phyloP scores from a whole-genome alignment of 2,113 vertebrate genomes.

The Montifringilla adamsi region DNA sequence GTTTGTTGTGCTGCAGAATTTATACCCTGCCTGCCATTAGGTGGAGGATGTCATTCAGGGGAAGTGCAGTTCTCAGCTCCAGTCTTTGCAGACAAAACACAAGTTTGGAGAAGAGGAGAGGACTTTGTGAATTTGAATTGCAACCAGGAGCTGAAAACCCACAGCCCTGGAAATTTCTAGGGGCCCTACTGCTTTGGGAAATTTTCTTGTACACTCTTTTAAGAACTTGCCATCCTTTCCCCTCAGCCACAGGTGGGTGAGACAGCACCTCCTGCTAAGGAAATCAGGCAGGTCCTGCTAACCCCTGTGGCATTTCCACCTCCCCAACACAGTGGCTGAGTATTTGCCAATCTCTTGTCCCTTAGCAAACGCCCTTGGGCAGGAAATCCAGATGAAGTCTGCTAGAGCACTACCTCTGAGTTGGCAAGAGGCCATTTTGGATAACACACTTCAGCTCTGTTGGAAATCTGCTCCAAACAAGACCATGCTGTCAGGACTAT shows the following conservation, averaged over 20 bases:
- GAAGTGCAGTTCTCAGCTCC: neutral
- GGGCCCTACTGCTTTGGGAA: neutral
- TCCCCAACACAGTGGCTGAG: neutral
- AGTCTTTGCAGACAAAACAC: neutral
- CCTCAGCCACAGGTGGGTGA: neutral
- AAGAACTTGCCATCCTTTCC: neutral
- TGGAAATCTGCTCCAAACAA: neutral
- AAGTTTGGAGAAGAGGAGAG: neutral
- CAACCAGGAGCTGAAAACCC: neutral
- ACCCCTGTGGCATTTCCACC: neutral
- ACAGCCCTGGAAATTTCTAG: neutral
- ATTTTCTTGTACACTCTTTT: neutral
- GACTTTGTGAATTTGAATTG: neutral
- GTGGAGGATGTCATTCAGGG: neutral
- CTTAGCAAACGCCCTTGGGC: neutral
- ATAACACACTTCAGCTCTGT: neutral
- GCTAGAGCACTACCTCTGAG: neutral
- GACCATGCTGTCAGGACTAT: neutral
- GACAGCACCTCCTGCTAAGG: neutral
- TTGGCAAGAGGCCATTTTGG: neutral
- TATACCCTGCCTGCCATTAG: too few relatives aligned
- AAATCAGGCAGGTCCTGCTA: neutral
- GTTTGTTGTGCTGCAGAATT: neutral
- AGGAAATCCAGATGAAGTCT: neutral
- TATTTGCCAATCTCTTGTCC: neutral